Percentiles rank a stretch among this genome's conserved stretches.
Evolutionary conservation across 2,797 vertebrate species (phyloP).

Genomic region (Ficedula albicollis): DNA sequence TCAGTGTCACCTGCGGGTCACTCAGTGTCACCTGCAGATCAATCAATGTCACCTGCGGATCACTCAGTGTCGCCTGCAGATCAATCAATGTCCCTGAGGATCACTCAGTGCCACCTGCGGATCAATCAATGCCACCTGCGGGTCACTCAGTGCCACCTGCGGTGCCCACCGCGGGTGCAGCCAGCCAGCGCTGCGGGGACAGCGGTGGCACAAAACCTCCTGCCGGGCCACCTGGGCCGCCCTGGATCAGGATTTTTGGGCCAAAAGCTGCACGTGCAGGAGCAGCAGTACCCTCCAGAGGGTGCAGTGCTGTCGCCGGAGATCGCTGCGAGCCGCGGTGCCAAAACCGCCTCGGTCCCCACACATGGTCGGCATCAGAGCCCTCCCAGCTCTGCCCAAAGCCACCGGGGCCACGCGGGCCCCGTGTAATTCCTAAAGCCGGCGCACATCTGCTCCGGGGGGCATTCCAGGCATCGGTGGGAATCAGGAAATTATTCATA

Average conservation of each 20-base stretch:
- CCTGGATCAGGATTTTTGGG: rapidly evolving
- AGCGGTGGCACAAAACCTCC: neutral
- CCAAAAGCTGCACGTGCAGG: neutral
- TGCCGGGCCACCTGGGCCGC: rapidly evolving
- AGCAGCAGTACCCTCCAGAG: constrained; percentile 41
- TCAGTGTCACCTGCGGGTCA: too few relatives aligned
- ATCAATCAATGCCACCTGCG: neutral
- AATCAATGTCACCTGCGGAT: too few relatives aligned
- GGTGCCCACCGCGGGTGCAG: rapidly evolving
- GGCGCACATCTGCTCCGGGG: neutral
- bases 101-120: neutral
- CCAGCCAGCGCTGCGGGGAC: neutral
- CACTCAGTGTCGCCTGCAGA: neutral
- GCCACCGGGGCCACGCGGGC: neutral
- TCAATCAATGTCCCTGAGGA: rapidly evolving
- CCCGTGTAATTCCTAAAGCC: constrained; percentile 32
- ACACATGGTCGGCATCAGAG: neutral
- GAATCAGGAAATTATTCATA: constrained; percentile 32
- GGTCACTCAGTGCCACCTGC: neutral
- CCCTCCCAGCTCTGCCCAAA: neutral
- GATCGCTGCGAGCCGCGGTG: neutral
- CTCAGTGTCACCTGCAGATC: too few relatives aligned
- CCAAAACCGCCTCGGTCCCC: neutral
- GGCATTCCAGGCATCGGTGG: constrained; percentile 14
- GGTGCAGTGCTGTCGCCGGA: constrained; percentile 1